Base-by-base conservation (phyloP, 2,888 invertebrate genomes). In the Dasypogon diadema region DNA sequence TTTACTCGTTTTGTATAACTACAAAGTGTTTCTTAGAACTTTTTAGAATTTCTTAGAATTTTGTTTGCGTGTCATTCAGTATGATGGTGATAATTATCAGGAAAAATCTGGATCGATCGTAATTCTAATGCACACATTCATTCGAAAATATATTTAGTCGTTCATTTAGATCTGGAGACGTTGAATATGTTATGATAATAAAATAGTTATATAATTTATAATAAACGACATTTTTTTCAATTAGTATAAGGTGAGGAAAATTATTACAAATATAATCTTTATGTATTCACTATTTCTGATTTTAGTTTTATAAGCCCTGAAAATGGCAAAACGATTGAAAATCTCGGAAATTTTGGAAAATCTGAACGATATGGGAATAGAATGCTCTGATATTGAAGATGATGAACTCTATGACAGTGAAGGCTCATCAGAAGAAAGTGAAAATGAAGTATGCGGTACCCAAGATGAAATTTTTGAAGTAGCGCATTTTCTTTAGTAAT, bases 101-200 rank as follows among this genome's bases (percentile, higher is more conserved):
- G n/a, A n/a, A n/a, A n/a, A n/a, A n/a, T n/a, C n/a, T n/a, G n/a
- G n/a, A n/a, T n/a, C n/a, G n/a, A n/a, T n/a, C n/a, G n/a, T n/a
- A n/a, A n/a, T n/a, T n/a, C n/a, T n/a, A n/a, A n/a, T n/a, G n/a
- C n/a, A n/a, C n/a, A n/a, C 21, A 42, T 63, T 63, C 37, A 42
- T 68, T 46, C 46, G 46, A 68, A 68, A 68, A 51, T 68, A 68
- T 68, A 48, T 68, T 68, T 48, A 46, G 48, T 68, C 46, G 22
- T 65, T 65, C 48, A 65, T 65, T 65, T 42, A 65, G 56, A 46
- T 24, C 22, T 65, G 42, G 48, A 65, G 22, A 46, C 65, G 65
- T 34, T 10, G 68, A 63, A 42, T 63, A 2, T n/a, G n/a, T n/a
- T n/a, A n/a, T n/a, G n/a, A n/a, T n/a, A 63, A 63, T 21, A 21